phyloP scores from a whole-genome alignment of 1,140 invertebrate genomes.

The Aphelinus certus region DNA sequence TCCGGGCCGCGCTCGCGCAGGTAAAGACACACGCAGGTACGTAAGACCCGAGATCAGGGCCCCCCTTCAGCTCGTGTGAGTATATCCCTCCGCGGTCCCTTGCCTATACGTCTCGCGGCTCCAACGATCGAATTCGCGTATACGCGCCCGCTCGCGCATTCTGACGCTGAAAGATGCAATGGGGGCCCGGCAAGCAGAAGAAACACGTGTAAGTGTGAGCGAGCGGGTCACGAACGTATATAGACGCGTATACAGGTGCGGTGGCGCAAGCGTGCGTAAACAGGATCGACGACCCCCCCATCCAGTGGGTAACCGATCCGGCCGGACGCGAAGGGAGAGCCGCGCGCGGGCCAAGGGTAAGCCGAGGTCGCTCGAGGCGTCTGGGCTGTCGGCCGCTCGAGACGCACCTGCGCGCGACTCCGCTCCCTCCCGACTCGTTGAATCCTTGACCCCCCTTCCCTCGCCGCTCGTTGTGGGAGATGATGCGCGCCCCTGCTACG shows the following conservation, averaged over 20 bases:
- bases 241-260: too few species aligned
- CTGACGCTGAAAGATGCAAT: too few species aligned
- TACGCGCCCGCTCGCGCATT: too few species aligned
- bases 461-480: neutral
- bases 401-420: conserved; percentile 41
- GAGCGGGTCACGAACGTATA: too few species aligned
- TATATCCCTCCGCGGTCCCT: neutral
- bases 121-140: too few species aligned
- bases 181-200: too few species aligned
- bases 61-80: neutral
- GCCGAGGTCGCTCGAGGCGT: conserved; percentile 55
- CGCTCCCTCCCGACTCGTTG: neutral
- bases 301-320: too few species aligned
- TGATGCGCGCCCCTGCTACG: neutral
- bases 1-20: conserved; percentile 20
- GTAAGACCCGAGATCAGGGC: neutral
- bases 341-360: conserved; percentile 28
- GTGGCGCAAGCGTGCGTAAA: too few species aligned
- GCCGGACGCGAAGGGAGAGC: neutral
- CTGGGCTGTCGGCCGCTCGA: conserved; percentile 40
- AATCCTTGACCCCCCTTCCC: conserved; percentile 32
- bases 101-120: too few species aligned
- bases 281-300: too few species aligned
- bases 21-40: conserved; percentile 15
- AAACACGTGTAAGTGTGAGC: too few species aligned